Base-by-base conservation (phyloP, 2,113 vertebrate species). In the Dendropsophus ebraccatus region DNA sequence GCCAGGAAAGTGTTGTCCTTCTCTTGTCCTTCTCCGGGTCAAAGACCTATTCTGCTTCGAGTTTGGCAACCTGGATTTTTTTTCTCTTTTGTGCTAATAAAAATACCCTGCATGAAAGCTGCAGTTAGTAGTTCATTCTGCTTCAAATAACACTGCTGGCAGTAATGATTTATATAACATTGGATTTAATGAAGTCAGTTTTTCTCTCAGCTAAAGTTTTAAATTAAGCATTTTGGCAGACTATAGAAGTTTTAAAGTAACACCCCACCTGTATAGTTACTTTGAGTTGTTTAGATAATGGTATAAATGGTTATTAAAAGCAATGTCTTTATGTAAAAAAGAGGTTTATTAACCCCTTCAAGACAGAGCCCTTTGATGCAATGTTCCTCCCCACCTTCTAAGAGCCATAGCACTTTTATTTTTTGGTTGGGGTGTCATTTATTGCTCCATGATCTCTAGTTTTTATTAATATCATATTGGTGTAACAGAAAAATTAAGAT, bases 1-100 rank as follows among this genome's bases (percentile, higher is more conserved):
- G 84, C 47, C 75, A 19, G 75, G 4, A 28, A 72, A 72, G 30
- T 32, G 28, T 30, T 56, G 49, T 80, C 84, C 76, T 86, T 67
- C 73, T 35, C 9, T 16, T 72, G 84, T 72, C 76, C 65, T 86
- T 85, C 75, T 70, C 60, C 32, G 23, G 75, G 84, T 45, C 77
- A 80, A 60, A 72, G 76, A 69, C 65, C 65, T 69, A 4, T 72
- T 72, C 52, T 73, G 45, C 70, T 5, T 49, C 11, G 19, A 28
- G 35, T 74, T 75, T 75, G 37, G 2, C 23, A 28, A 75, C 8
- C 8, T 8, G 6, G 12, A 45, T 30, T 81, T 30, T 58, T 80
- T 11, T n/a, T n/a, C 21, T 25, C 9, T 11, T 54, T 54, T 17
- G 19, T 41, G 54, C 25, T 30, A 54, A 74, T 7, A 74, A 25